Percentiles rank a stretch among this genome's conserved stretches.
Conservation (phyloP, 2,113 vertebrate species). For the Upupa epops region DNA sequence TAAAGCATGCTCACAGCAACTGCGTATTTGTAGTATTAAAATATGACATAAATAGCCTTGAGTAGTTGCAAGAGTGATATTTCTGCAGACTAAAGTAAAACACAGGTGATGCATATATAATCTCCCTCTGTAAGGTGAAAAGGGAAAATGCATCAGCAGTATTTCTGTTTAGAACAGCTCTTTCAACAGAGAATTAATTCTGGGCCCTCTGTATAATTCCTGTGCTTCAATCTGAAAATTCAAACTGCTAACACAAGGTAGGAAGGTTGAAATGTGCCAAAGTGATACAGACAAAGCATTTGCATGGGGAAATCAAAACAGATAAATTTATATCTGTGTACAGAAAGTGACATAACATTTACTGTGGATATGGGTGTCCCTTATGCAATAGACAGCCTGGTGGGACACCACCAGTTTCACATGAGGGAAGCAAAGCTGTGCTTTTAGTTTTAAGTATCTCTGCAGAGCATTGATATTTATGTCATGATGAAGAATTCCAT, state of each 20-base stretch:
- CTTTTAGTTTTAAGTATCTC: neutral
- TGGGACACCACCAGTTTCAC: neutral
- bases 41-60: neutral
- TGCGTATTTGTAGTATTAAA: constrained; percentile 28
- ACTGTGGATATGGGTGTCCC: neutral
- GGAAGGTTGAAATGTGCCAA: constrained; percentile 16
- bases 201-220: neutral
- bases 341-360: neutral
- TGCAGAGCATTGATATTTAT: neutral
- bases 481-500: neutral
- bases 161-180: constrained; percentile 61
- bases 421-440: neutral
- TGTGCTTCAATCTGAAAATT: constrained; percentile 29
- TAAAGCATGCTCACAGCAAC: neutral
- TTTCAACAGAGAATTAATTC: constrained; percentile 46
- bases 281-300: constrained; percentile 40
- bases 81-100: constrained; percentile 18
- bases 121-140: constrained; percentile 15
- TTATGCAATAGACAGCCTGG: neutral
- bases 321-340: constrained; percentile 8
- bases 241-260: neutral
- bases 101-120: neutral
- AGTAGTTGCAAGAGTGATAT: constrained; percentile 7
- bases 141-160: constrained; percentile 8
- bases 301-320: constrained; percentile 47